Evolutionary conservation across 2,888 invertebrate species (phyloP).

Genomic region (Oscheius sp.): DNA sequence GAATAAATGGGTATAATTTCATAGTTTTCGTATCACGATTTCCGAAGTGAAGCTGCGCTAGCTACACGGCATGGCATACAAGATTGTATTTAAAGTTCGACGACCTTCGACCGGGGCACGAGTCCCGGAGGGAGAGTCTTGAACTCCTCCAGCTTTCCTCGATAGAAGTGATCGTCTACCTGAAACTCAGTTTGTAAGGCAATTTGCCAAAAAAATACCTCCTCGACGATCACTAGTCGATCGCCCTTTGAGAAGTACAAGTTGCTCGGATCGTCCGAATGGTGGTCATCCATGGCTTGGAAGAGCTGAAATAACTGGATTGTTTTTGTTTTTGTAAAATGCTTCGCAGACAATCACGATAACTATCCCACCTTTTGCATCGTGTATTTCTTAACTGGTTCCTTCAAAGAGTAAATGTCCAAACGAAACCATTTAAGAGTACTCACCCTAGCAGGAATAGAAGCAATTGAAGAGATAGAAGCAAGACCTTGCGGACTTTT

Average conservation of each 20-base stretch:
- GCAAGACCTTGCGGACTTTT: conserved; percentile 47
- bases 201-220: conserved; percentile 32
- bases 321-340: too few relatives aligned
- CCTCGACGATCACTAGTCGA: conserved; percentile 54
- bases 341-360: background rate
- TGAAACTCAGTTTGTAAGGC: conserved; percentile 5
- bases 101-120: conserved; percentile 41
- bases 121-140: conserved; percentile 57
- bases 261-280: conserved; percentile 54
- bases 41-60: conserved; percentile 4
- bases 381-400: conserved; percentile 12
- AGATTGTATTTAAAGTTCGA: conserved; percentile 5
- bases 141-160: conserved; percentile 53
- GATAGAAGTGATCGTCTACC: conserved; percentile 53
- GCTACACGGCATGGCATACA: background rate
- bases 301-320: conserved; percentile 16
- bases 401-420: background rate
- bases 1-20: conserved; percentile 6
- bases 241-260: conserved; percentile 58
- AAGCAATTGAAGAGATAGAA: conserved; percentile 37
- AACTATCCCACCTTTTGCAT: conserved; percentile 30
- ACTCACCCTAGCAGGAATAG: conserved; percentile 38
- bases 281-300: conserved; percentile 51
- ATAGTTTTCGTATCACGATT: conserved; percentile 18
- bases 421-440: background rate